phyloP scores from a whole-genome alignment of 2,797 vertebrate species.

The Fringilla coelebs region DNA sequence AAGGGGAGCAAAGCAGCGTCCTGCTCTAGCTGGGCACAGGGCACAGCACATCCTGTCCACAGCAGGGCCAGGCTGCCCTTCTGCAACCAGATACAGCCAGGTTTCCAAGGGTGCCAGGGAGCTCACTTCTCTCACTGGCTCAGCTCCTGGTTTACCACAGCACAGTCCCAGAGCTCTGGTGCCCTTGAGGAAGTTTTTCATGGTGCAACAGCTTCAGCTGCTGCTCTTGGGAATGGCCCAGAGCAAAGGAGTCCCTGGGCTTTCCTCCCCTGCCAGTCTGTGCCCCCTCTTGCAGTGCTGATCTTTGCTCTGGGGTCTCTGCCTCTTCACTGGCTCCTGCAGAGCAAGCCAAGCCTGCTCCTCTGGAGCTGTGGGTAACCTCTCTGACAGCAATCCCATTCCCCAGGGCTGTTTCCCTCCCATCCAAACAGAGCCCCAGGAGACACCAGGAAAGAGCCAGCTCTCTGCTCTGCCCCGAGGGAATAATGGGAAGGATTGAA shows the following conservation, averaged over 20 bases:
- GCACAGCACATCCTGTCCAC: too few species aligned
- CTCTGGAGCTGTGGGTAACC: not conserved
- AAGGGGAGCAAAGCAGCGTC: not conserved
- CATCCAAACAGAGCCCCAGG: not conserved
- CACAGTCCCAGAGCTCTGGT: not conserved
- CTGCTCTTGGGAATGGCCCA: not conserved
- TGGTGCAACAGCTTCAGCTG: not conserved
- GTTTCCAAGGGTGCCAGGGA: not conserved
- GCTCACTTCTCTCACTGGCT: not conserved
- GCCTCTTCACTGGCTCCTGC: not conserved
- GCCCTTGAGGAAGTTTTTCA: not conserved
- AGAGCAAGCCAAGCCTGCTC: not conserved
- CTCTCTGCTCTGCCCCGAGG: not conserved
- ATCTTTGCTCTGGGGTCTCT: not conserved
- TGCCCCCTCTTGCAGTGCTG: not conserved
- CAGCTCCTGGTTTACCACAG: too few species aligned
- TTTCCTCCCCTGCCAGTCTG: not conserved
- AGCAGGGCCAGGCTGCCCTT: too few species aligned
- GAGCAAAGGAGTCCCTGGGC: too few species aligned
- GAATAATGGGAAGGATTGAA: not conserved
- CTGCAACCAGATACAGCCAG: too few species aligned
- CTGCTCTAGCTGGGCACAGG: not conserved
- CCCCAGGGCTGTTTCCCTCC: not conserved
- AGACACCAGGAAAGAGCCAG: not conserved
- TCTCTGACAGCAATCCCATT: not conserved